Evolutionary conservation across 2,797 vertebrate species (phyloP).

Genomic region (Leuciscus waleckii): DNA sequence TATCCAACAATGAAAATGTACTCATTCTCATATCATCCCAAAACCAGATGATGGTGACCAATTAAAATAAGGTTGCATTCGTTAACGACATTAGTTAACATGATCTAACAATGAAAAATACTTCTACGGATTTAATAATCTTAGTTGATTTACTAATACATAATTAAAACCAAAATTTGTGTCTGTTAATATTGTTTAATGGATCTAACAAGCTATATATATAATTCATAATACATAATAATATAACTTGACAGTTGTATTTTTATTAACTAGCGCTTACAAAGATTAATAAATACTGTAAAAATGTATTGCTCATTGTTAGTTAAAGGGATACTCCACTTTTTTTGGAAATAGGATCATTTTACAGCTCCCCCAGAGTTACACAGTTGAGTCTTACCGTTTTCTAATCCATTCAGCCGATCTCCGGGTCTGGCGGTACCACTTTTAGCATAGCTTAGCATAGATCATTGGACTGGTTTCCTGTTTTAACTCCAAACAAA

Average conservation of each 20-base stretch:
- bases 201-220: neutral
- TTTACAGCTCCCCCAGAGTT: no score
- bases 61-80: neutral
- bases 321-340: no score
- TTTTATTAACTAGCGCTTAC: neutral
- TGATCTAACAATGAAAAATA: neutral
- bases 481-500: no score
- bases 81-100: neutral
- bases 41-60: neutral
- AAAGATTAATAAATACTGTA: no score
- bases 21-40: neutral
- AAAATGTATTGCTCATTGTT: no score
- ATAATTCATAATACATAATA: neutral
- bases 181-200: neutral
- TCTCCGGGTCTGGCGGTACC: no score
- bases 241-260: neutral
- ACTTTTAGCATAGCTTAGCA: no score
- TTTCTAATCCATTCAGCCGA: no score
- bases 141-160: neutral
- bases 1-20: neutral
- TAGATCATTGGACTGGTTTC: no score
- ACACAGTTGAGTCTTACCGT: no score
- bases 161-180: neutral
- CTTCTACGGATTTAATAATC: neutral
- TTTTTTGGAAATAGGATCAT: no score